Conservation (phyloP, 2,797 vertebrate genomes). For the Manis javanica region DNA sequence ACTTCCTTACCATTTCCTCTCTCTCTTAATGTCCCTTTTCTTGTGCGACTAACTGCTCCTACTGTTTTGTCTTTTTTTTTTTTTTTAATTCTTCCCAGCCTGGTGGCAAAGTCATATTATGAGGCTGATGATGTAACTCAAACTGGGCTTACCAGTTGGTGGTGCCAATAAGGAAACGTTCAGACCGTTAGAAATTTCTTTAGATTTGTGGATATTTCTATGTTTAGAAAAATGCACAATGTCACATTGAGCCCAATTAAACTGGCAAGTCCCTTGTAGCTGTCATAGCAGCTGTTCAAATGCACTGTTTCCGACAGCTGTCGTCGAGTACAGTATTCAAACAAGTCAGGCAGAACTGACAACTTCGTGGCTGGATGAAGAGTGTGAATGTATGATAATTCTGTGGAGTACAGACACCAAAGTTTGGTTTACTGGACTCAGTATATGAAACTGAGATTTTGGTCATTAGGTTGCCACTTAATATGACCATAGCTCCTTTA, state of each 20-base stretch:
- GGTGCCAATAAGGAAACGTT: conserved; percentile 83
- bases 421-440: conserved; percentile 48
- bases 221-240: conserved; percentile 79
- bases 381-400: conserved; percentile 62
- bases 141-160: conserved; percentile 82
- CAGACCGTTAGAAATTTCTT: conserved; percentile 75
- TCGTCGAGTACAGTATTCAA: conserved; percentile 85
- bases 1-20: conserved; percentile 72
- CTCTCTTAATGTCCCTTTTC: conserved; percentile 70
- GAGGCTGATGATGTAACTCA: conserved; percentile 76
- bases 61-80: not conserved
- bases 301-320: conserved; percentile 91
- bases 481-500: conserved; percentile 78
- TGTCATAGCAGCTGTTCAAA: conserved; percentile 89
- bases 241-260: conserved; percentile 85
- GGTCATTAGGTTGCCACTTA: conserved; percentile 81
- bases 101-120: conserved; percentile 75
- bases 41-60: conserved; percentile 56
- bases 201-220: conserved; percentile 76
- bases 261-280: conserved; percentile 82
- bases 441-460: conserved; percentile 69
- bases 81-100: not conserved
- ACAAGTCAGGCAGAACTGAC: conserved; percentile 86
- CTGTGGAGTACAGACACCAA: conserved; percentile 50
- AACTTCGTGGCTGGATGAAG: conserved; percentile 70